Evolutionary conservation across 2,797 vertebrate species (phyloP).

Genomic region (Lacerta bilineata): DNA sequence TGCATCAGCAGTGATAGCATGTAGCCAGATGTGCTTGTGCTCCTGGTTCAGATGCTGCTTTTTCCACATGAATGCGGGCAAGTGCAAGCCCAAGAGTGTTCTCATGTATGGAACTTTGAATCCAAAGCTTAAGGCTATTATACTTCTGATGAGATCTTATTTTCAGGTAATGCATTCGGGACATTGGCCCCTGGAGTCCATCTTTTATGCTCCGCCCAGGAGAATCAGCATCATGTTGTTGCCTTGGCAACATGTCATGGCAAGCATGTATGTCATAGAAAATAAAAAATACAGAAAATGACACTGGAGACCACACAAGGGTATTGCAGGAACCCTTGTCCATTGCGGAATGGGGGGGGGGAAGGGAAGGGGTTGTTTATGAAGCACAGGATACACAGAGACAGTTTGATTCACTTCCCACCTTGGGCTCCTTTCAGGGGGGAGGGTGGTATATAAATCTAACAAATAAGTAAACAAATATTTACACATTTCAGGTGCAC

Average conservation of each 20-base stretch:
- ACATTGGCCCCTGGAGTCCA: background rate
- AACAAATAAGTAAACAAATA: too few species aligned
- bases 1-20: background rate
- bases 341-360: too few species aligned
- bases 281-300: background rate
- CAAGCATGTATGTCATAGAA: background rate
- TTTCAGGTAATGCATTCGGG: constrained; percentile 5
- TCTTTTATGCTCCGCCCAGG: background rate
- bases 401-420: too few species aligned
- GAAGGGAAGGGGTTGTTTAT: too few species aligned
- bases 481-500: background rate
- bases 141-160: background rate
- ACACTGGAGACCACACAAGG: background rate
- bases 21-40: background rate
- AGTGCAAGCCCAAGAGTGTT: background rate
- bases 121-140: background rate
- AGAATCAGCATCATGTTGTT: background rate
- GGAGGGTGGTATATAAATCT: too few species aligned
- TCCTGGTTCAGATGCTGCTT: background rate
- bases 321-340: background rate
- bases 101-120: too few species aligned
- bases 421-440: too few species aligned
- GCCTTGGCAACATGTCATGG: background rate
- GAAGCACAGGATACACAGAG: background rate
- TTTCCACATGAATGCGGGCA: too few species aligned